Percentiles rank a stretch among this genome's conserved stretches.
Evolutionary conservation across 2,797 vertebrate species (phyloP).

Genomic region (Euthynnus affinis): DNA sequence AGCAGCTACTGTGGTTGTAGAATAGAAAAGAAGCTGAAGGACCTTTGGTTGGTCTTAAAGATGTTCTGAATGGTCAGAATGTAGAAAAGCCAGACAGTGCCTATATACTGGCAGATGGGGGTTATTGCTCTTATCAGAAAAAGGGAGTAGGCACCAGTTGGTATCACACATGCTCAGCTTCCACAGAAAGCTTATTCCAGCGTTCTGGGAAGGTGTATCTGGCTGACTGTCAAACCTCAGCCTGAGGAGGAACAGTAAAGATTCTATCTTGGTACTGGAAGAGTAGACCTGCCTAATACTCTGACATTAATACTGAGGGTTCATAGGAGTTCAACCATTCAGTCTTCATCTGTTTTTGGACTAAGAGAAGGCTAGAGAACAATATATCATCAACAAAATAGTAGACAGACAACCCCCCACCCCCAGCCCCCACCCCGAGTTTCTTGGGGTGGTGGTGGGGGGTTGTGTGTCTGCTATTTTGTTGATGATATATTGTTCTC

Average conservation of each 20-base stretch:
- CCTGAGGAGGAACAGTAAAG: conserved; percentile 2
- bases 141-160: not conserved
- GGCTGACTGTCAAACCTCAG: conserved; percentile 7
- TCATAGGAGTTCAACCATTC: conserved; percentile 19
- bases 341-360: not conserved
- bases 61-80: not conserved
- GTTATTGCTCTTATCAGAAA: not conserved
- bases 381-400: no score
- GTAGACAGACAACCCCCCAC: no score
- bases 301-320: conserved; percentile 5
- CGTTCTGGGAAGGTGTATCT: not conserved
- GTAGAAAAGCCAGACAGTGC: not conserved
- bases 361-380: conserved; percentile 5
- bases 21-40: not conserved
- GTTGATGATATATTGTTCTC: no score
- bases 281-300: conserved; percentile 8
- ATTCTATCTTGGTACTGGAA: conserved; percentile 1
- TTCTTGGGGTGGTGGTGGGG: no score
- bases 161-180: not conserved
- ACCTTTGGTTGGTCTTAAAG: not conserved
- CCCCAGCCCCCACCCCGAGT: no score
- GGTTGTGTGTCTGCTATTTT: conserved; percentile 24
- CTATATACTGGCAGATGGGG: not conserved
- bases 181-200: not conserved
- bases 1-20: not conserved